Evolutionary conservation across 2,888 invertebrate species (phyloP).

Genomic region (Lasius fuliginosus): DNA sequence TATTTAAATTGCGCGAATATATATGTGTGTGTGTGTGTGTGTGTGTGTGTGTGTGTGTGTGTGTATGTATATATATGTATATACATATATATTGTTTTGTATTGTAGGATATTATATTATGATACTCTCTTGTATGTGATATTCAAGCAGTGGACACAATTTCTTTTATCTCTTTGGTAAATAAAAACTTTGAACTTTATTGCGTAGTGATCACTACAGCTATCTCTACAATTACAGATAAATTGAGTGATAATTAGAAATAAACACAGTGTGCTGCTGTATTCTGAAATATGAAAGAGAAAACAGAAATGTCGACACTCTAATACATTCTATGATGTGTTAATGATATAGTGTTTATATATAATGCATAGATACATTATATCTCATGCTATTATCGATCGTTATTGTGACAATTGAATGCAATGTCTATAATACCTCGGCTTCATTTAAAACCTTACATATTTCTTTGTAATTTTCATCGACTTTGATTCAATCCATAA

Average conservation of each 20-base stretch:
- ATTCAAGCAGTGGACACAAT: background rate
- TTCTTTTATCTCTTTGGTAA: background rate
- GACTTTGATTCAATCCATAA: background rate
- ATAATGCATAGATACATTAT: background rate
- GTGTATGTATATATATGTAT: no score
- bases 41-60: no score
- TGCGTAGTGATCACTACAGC: no score
- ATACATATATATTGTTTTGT: background rate
- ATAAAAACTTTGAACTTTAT: background rate
- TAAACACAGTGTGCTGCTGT: no score
- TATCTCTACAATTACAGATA: background rate
- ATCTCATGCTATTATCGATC: background rate
- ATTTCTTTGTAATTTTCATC: conserved; percentile 11
- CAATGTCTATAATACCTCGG: background rate
- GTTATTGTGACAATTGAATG: background rate
- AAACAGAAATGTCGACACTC: background rate
- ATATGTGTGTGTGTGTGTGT: no score
- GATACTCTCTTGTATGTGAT: no score
- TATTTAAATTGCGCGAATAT: no score
- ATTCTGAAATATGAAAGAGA: background rate
- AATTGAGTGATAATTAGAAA: background rate
- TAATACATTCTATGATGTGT: background rate
- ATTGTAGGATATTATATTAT: background rate
- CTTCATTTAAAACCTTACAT: conserved; percentile 7
- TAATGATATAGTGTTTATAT: background rate